Evolutionary conservation across 2,797 vertebrate species (phyloP), one percentile per base, ranked within the genome.

Genomic region (Chelmon rostratus): DNA sequence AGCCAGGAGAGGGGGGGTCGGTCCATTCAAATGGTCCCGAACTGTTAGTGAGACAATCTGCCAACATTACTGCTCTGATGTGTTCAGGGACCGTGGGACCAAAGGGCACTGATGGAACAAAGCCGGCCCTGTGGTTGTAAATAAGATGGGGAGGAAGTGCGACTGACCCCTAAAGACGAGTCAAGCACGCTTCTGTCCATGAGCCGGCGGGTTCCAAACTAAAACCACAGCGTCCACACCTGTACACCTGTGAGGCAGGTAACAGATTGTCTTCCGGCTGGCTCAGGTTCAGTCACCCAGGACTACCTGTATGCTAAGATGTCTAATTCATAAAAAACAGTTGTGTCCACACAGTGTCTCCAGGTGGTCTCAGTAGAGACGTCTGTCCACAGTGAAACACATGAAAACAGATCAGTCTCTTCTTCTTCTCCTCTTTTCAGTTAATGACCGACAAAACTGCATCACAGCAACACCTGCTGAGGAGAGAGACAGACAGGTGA

Each of bases 21-120:
- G 44, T 25, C 63, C 72, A 78, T 87, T 87, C 82, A 88, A 76
- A 87, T 77, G 83, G 70, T 85, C 77, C 85, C 42, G 59, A 84
- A 79, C 73, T 66, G 89, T 86, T 88, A 81, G 69, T 0, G 80
- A 83, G 72, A 68, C 82, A n/a, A 84, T 75, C 83, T 83, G 78
- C 82, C 76, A 47, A 76, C 74, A 88, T 91, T 85, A 90, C 91
- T 31, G 68, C 80, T 80, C 75, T 91, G 92, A 94, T 93, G 89
- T 82, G 88, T 92, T 92, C 84, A 83, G 93, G 91, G 91, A 88
- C 31, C 5, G 40, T 71, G 91, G 91, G 92, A 92, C 83, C 84
- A 19, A 0, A 79, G 72, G 37, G 79, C 65, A 65, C 59, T 10
- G 13, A 10, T 59, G 78, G 71, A 80, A 54, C 66, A 76, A 66